Base-by-base conservation (phyloP, 2,113 vertebrate genomes). In the Aramus guarauna region DNA sequence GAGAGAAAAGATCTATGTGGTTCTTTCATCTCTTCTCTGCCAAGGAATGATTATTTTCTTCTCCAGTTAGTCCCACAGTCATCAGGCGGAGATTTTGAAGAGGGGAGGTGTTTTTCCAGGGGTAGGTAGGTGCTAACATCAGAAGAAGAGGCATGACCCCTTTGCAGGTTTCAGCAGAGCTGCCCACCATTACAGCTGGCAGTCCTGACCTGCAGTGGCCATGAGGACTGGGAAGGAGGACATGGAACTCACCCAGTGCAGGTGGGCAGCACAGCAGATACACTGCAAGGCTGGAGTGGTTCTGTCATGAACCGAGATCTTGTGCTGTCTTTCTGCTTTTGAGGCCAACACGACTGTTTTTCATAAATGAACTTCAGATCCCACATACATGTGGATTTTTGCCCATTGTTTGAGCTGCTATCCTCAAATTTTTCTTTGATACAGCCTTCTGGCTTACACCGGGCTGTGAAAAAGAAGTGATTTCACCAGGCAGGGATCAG, bases 31-130 rank as follows among this genome's bases (percentile, higher is more conserved):
- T 81, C 78, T 37, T 50, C 63, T 78, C 66, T 90, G 82, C 92
- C 88, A 93, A 85, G 63, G 84, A 84, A 68, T 32, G 48, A 69
- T 94, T 94, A 48, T 95, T 89, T 39, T 76, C 48, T 63, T 80
- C 20, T 41, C 22, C 63, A 45, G 45, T 82, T 81, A 85, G 68
- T 64, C 36, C 73, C 77, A n/a, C 45, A 55, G 45, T 52, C 3
- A 1, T 48, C 53, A 60, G 73, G 69, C 11, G 20, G 73, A 73
- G 76, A 48, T 87, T 81, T 84, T 37, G 58, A 56, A 59, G 30
- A 50, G 6, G 9, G 24, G 32, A 60, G 9, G 8, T 78, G 64
- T 41, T 85, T 91, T 63, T 37, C 69, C 30, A 34, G 73, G 56
- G 56, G 24, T 27, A 47, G 72, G 45, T 76, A 12, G 63, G 11